Percentiles rank a stretch among this genome's conserved stretches.
Conservation (phyloP, 2,888 invertebrate species). For the Tryphoninae sp. region DNA sequence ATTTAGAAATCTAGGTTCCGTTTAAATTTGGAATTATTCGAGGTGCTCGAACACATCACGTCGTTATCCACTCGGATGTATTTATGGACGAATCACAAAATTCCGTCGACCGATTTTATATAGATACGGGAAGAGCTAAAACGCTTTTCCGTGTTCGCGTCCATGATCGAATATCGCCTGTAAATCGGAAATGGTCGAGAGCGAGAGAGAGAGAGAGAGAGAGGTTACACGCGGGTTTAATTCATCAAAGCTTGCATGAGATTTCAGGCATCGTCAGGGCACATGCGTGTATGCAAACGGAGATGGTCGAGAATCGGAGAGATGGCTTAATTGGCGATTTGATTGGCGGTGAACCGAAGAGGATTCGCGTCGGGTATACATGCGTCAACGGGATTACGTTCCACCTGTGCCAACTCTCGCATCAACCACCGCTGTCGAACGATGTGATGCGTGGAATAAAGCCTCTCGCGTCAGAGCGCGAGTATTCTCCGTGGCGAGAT, state of each 20-base stretch:
- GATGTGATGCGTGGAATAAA: constrained; percentile 14
- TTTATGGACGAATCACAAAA: constrained; percentile 29
- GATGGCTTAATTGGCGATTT: constrained; percentile 59
- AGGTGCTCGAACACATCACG: neutral
- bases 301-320: constrained; percentile 37
- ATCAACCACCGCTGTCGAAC: neutral
- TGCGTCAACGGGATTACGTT: constrained; percentile 39
- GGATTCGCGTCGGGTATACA: constrained; percentile 50
- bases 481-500: constrained; percentile 4
- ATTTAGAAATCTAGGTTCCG: constrained; percentile 8
- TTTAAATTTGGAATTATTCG: constrained; percentile 4
- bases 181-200: too few relatives aligned
- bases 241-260: constrained; percentile 49
- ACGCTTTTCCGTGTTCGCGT: constrained; percentile 57
- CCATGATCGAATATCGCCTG: constrained; percentile 30
- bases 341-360: constrained; percentile 57
- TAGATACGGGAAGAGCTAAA: constrained; percentile 22
- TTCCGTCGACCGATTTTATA: constrained; percentile 19
- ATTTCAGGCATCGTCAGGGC: constrained; percentile 17
- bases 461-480: constrained; percentile 1
- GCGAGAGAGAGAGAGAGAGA: neutral
- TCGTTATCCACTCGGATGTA: constrained; percentile 6
- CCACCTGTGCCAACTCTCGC: constrained; percentile 5
- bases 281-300: neutral
- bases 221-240: constrained; percentile 31